Conservation (phyloP, 92 coral and sea anemone genomes). For the Hydrozoanthus gracilis region DNA sequence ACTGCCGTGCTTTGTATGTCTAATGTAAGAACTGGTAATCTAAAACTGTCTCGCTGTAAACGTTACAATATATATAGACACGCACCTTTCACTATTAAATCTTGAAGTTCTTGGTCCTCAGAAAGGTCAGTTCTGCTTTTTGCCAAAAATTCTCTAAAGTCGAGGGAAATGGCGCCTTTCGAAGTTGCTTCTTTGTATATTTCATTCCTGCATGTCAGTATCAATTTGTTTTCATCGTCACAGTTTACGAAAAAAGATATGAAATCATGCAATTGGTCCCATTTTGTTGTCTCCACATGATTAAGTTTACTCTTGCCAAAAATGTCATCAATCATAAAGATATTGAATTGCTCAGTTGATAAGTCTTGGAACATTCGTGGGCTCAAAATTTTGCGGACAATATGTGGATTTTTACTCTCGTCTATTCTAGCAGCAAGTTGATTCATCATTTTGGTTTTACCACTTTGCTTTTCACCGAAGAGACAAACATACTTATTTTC, state of each 20-base stretch:
- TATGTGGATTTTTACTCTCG: neutral
- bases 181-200: neutral
- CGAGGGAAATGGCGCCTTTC: neutral
- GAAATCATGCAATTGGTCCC: neutral
- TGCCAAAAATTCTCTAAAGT: neutral
- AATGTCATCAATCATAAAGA: slow-evolving; percentile 10
- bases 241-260: too few species aligned
- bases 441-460: slow-evolving; percentile 3
- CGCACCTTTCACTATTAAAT: too few species aligned
- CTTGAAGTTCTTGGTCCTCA: neutral
- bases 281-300: neutral
- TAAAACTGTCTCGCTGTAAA: too few species aligned
- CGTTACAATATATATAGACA: too few species aligned
- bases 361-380: neutral
- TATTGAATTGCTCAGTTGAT: neutral
- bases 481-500: neutral
- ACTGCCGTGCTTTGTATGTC: too few species aligned
- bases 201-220: neutral
- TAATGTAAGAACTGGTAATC: too few species aligned
- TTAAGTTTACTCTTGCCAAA: neutral
- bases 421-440: neutral
- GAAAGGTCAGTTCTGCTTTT: neutral
- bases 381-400: neutral
- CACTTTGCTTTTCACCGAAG: neutral
- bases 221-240: neutral